Base-by-base conservation (phyloP, 1,140 invertebrate species). In the Pogonognathellus flavescens region DNA sequence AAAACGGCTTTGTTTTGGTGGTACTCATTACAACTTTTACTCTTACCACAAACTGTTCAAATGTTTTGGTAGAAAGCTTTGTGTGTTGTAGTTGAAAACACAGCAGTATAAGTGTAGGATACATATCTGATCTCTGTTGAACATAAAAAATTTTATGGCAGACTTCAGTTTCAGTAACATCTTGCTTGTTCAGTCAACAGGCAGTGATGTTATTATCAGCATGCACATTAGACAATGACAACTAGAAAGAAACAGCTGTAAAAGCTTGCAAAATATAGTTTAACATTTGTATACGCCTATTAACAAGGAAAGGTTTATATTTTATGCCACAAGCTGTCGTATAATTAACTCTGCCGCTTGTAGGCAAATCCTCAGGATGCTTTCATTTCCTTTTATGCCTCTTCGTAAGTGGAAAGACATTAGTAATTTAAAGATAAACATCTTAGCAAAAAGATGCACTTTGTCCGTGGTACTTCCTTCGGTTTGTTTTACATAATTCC, bases 351-450 rank as follows among this genome's bases (percentile, higher is more conserved):
- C 25, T 66, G 22, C 3, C 25, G 62, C 25, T 66, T 13, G n/a
- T 76, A 50, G 41, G 25, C 31, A 76, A 76, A 76, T 76, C 70
- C 70, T 49, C 13, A 50, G 41, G 70, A 76, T 76, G 41, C 49
- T 76, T 76, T 76, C 70, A 76, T 76, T 76, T 76, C 70, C 25
- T 50, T 76, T 76, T 76, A 76, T 76, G 70, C 9, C 10, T 50
- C 70, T n/a, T 76, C 70, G 31, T 76, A 76, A 76, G 70, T 31
- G 70, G 70, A 76, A 49, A 76, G 70, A 49, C 70, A 76, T 76
- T 76, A 76, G 70, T 76, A 76, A 76, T 76, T 76, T 76, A 76
- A 76, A 76, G 70, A 76, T 76, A 76, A 76, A 76, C 70, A 76
- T 76, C 70, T 66, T 25, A 9, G 62, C 10, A 31, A n/a, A 16